These are phyloP conservation scores for Anthophora plumipes DNA, from an alignment of 2,888 invertebrate genomes.

Conservation along the genomic window DNA sequence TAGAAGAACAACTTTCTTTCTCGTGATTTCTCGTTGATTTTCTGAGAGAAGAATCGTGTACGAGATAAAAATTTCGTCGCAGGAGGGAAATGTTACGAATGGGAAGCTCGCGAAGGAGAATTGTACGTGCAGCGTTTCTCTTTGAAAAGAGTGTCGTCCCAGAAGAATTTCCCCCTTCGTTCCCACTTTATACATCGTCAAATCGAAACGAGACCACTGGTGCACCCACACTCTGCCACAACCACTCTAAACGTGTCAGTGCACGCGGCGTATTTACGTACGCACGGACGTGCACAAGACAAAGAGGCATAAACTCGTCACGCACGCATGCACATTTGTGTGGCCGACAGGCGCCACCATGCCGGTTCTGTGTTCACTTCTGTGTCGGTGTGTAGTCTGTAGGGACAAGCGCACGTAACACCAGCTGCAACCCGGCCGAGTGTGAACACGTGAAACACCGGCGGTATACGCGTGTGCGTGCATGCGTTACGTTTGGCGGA, in stretches of 20 bases:
- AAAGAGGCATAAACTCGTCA: constrained; percentile 75
- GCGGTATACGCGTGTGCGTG: constrained; percentile 54
- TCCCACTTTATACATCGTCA: too few relatives aligned
- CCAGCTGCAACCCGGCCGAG: constrained; percentile 61
- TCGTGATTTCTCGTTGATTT: too few relatives aligned
- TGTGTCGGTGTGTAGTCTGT: background rate
- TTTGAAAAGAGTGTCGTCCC: too few relatives aligned
- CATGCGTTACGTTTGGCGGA: constrained; percentile 56
- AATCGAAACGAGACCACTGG: constrained; percentile 34
- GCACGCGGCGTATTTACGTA: constrained; percentile 43
- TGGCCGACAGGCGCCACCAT: constrained; percentile 78
- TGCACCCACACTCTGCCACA: background rate
- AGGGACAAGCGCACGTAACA: constrained; percentile 50
- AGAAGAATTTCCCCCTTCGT: too few relatives aligned
- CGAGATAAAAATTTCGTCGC: too few relatives aligned
- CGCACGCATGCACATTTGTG: constrained; percentile 79
- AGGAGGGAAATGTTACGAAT: too few relatives aligned
- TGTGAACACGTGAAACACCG: constrained; percentile 63
- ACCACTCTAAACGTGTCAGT: background rate
- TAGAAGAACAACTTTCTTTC: too few relatives aligned
- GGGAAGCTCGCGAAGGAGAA: too few relatives aligned
- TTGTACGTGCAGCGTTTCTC: too few relatives aligned
- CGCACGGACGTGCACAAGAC: constrained; percentile 50
- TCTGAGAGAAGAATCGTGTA: too few relatives aligned
- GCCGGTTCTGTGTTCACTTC: constrained; percentile 40